Base-by-base conservation (phyloP, 2,797 vertebrate species). In the Rhinella marina region DNA sequence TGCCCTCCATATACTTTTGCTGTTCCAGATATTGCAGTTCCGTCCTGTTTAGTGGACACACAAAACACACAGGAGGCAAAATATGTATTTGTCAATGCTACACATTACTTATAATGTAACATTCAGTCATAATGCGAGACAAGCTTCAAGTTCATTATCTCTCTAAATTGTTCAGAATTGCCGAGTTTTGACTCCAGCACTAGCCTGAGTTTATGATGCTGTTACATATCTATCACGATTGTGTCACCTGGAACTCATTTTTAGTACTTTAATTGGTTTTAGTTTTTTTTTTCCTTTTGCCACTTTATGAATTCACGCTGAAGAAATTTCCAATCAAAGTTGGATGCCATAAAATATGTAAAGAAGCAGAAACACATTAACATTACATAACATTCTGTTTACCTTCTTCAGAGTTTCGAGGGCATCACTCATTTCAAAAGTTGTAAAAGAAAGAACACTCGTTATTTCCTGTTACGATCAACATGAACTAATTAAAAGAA, bases 401-500 rank as follows among this genome's bases (percentile, higher is more conserved):
- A 89, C 84, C 88, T 89, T 86, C 75, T 70, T 85, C 64, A 32
- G 70, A 59, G 78, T 88, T 88, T 73, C 79, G 68, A 84, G 86
- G 85, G 56, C 88, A 86, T 89, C 83, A 89, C n/a, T 89, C 85
- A 89, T 86, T 77, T 86, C 82, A 76, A 72, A 84, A 83, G 88
- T 87, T 79, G 80, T 89, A 89, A 89, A 89, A 89, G 73, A 73
- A 70, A 80, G 80, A 86, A 86, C 64, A 84, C 84, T 89, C 88
- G 86, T 89, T 89, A 89, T 89, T 89, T 87, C 85, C 85, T 72
- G 75, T 89, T 89, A 89, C 75, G 73, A 89, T 86, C 88, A 87
- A 89, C 85, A 87, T 73, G 73, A 89, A 82, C 88, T 89, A 89
- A 89, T 89, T 89, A 89, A 87, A 89, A 89, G 88, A 83, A 84